Percentiles rank a stretch among this genome's conserved stretches.
Evolutionary conservation across 2,888 invertebrate species (phyloP).

Genomic region (Fragum fragum): DNA sequence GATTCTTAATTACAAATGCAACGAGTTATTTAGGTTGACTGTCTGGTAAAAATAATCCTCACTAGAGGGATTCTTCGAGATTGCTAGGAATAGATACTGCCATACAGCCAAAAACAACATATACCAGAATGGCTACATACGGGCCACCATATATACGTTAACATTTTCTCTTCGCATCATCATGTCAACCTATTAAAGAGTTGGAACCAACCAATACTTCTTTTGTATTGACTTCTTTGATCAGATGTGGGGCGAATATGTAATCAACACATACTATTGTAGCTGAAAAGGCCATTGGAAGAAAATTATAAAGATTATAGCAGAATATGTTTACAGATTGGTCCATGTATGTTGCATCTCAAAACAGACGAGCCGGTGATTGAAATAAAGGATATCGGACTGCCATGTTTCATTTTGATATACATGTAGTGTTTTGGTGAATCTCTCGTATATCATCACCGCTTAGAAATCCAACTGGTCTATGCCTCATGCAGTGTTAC

Average conservation of each 20-base stretch:
- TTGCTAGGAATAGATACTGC: constrained; percentile 29
- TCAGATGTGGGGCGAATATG: constrained; percentile 9
- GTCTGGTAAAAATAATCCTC: constrained; percentile 29
- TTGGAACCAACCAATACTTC: constrained; percentile 46
- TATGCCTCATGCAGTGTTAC: neutral
- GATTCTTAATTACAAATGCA: neutral
- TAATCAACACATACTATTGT: constrained; percentile 34
- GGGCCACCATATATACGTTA: constrained; percentile 37
- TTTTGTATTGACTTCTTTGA: constrained; percentile 30
- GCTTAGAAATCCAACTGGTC: neutral
- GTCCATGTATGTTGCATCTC: neutral
- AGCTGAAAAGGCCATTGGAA: constrained; percentile 32
- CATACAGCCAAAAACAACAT: constrained; percentile 36
- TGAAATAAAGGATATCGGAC: constrained; percentile 36
- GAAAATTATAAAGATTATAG: constrained; percentile 18
- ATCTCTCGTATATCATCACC: neutral
- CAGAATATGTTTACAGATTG: constrained; percentile 12
- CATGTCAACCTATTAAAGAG: constrained; percentile 37
- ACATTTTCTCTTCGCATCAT: constrained; percentile 21
- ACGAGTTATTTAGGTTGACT: neutral
- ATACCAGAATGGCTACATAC: constrained; percentile 27
- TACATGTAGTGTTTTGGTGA: neutral
- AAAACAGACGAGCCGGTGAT: constrained; percentile 32
- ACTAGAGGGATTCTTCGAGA: constrained; percentile 29
- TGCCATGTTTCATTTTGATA: constrained; percentile 5